phyloP scores from a whole-genome alignment of 2,888 invertebrate genomes.

The Watsonalla cultraria region DNA sequence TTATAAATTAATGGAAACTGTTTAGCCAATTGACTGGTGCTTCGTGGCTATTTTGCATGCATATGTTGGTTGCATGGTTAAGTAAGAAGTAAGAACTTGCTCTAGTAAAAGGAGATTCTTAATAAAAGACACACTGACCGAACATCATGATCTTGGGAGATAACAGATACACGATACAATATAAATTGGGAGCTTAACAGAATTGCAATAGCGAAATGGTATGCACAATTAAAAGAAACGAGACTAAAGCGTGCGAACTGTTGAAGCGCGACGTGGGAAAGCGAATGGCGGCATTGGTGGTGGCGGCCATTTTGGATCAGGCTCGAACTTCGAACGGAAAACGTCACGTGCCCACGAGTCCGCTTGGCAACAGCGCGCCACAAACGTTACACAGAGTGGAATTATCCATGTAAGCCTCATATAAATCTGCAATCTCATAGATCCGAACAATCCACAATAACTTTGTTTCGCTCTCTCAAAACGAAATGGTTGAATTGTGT shows the following conservation, averaged over 20 bases:
- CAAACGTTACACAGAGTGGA: constrained; percentile 66
- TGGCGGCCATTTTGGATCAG: constrained; percentile 69
- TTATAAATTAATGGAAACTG: too few species aligned
- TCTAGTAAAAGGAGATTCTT: too few species aligned
- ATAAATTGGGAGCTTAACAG: constrained; percentile 27
- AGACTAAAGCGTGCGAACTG: constrained; percentile 59
- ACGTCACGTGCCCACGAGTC: constrained; percentile 69
- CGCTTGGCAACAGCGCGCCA: constrained; percentile 65
- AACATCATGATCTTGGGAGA: not conserved
- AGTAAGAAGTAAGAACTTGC: too few species aligned
- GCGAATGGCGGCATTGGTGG: constrained; percentile 60
- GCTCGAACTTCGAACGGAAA: constrained; percentile 62
- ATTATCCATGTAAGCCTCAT: constrained; percentile 68
- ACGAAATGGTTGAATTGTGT: too few species aligned
- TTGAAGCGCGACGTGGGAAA: constrained; percentile 72
- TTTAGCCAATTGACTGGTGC: too few species aligned
- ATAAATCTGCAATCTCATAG: constrained; percentile 38
- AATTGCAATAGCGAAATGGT: constrained; percentile 52
- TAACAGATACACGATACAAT: constrained; percentile 22
- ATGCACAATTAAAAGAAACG: constrained; percentile 60
- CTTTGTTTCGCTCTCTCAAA: too few species aligned
- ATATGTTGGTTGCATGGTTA: too few species aligned
- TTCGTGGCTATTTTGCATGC: too few species aligned
- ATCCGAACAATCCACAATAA: too few species aligned
- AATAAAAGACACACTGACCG: too few species aligned